These are phyloP conservation scores for Thera britannica DNA, from an alignment of 2,888 invertebrate genomes.

Conservation along the genomic window DNA sequence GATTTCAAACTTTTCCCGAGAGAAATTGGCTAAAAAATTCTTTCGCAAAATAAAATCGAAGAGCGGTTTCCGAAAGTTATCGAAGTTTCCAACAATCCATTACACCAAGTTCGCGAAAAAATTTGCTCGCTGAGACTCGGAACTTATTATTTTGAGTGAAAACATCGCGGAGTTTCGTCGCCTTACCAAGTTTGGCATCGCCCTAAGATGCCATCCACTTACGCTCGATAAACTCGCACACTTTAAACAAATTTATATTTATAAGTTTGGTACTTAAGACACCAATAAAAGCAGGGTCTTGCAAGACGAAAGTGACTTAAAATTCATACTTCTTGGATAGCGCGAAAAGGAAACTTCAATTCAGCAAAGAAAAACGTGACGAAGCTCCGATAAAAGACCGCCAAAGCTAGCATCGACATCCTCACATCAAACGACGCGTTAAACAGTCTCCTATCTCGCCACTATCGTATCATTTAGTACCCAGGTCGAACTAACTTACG, in stretches of 20 bases:
- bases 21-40: constrained; percentile 84
- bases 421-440: constrained; percentile 21
- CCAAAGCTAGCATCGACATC: constrained; percentile 11
- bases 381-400: constrained; percentile 5
- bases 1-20: constrained; percentile 75
- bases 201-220: constrained; percentile 50
- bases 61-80: constrained; percentile 84
- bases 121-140: constrained; percentile 63
- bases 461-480: constrained; percentile 45
- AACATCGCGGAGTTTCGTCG: constrained; percentile 77
- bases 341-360: background rate
- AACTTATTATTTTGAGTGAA: constrained; percentile 84
- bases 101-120: constrained; percentile 83
- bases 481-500: constrained; percentile 58
- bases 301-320: constrained; percentile 9
- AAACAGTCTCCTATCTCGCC: constrained; percentile 26
- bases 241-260: constrained; percentile 45
- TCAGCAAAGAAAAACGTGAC: background rate
- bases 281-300: constrained; percentile 25
- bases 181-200: constrained; percentile 63
- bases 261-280: constrained; percentile 33
- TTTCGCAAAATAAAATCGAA: constrained; percentile 80
- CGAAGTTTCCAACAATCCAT: constrained; percentile 83
- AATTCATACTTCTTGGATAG: constrained; percentile 10
- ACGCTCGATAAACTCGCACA: constrained; percentile 54